Evolutionary conservation across 2,888 invertebrate genomes (phyloP).

Genomic region (Drosophila pseudotakahashii): DNA sequence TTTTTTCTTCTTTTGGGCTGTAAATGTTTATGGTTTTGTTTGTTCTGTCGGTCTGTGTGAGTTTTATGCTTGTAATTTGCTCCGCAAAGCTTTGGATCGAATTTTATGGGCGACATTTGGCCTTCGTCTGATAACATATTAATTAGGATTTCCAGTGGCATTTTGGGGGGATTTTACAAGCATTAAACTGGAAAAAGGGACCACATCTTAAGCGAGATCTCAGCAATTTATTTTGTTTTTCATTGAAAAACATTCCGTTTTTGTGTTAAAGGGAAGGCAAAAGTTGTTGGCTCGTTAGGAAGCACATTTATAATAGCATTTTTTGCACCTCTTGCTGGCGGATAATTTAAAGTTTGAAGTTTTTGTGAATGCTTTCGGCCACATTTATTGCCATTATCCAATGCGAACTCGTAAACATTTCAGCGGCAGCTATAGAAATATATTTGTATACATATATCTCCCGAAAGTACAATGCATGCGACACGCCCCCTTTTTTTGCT

Average conservation of each 20-base stretch:
- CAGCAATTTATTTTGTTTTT: slow-evolving; percentile 9
- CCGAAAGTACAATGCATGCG: slow-evolving; percentile 52
- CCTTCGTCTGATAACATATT: slow-evolving; percentile 58
- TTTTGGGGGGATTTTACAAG: slow-evolving; percentile 28
- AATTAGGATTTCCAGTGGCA: slow-evolving; percentile 53
- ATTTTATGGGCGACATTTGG: slow-evolving; percentile 62
- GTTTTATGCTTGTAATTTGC: slow-evolving; percentile 44
- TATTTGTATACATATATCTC: slow-evolving; percentile 22
- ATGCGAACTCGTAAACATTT: slow-evolving; percentile 52
- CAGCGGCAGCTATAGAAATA: slow-evolving; percentile 51
- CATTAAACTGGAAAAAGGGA: slow-evolving; percentile 22
- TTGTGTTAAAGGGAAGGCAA: neutral
- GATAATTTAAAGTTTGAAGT: slow-evolving; percentile 23
- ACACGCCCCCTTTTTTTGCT: slow-evolving; percentile 16
- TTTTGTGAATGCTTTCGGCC: slow-evolving; percentile 17
- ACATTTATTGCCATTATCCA: slow-evolving; percentile 49
- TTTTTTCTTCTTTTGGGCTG: slow-evolving; percentile 44
- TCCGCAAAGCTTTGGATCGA: slow-evolving; percentile 81
- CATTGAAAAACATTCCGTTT: slow-evolving; percentile 22
- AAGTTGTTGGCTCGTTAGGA: slow-evolving; percentile 11
- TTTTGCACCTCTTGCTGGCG: slow-evolving; percentile 13
- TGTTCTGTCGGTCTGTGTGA: slow-evolving; percentile 47
- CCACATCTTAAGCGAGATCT: slow-evolving; percentile 8
- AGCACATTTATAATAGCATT: slow-evolving; percentile 9
- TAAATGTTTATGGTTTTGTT: slow-evolving; percentile 69